These are phyloP conservation scores for Sinocyclocheilus anophthalmus DNA, from an alignment of 2,113 vertebrate genomes.

Conservation along the genomic window DNA sequence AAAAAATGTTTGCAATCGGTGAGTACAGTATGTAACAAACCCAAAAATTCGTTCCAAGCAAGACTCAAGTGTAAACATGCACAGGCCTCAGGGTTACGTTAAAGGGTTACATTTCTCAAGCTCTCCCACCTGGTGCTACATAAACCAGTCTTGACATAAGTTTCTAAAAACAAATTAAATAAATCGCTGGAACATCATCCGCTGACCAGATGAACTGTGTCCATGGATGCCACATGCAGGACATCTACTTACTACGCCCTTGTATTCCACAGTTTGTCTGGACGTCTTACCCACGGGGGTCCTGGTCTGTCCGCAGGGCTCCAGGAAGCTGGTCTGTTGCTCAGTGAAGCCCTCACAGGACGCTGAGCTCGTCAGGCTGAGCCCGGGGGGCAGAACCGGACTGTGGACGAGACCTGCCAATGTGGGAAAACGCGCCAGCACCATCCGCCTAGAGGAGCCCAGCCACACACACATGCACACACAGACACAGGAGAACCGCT, in stretches of 20 bases:
- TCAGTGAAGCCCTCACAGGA: slow-evolving; percentile 80
- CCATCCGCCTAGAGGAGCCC: slow-evolving; percentile 78
- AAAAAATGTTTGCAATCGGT: neutral
- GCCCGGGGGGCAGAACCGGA: slow-evolving; percentile 75
- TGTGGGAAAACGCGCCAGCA: slow-evolving; percentile 79
- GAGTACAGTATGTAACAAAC: neutral
- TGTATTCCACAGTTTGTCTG: neutral
- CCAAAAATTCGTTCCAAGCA: neutral
- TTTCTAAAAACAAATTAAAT: neutral
- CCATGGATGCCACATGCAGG: neutral
- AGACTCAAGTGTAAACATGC: neutral
- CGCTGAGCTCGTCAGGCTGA: slow-evolving; percentile 76
- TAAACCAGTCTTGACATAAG: neutral
- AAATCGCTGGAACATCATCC: neutral
- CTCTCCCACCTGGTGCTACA: neutral
- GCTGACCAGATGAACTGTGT: neutral
- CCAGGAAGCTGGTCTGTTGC: slow-evolving; percentile 81
- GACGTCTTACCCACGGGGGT: slow-evolving; percentile 77
- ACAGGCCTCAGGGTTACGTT: neutral
- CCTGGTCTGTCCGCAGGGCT: slow-evolving; percentile 72
- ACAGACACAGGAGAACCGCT: slow-evolving; percentile 20
- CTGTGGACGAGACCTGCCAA: slow-evolving; percentile 78
- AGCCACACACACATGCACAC: slow-evolving; percentile 53
- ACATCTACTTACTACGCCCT: neutral
- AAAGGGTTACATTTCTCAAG: neutral